Base-by-base conservation (phyloP, 1,140 invertebrate genomes). In the Lineus longissimus region DNA sequence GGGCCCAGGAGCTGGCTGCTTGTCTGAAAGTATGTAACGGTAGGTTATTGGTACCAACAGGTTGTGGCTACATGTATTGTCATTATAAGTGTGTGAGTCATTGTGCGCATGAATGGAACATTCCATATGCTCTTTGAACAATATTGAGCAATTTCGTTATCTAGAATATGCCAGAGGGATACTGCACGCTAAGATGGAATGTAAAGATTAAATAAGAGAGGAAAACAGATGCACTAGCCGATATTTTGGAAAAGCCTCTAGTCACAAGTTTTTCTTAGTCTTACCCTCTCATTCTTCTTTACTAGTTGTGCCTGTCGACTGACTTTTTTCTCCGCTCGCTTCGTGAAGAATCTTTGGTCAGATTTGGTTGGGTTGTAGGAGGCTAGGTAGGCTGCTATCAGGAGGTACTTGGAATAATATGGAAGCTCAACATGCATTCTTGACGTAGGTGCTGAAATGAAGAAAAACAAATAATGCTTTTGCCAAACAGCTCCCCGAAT, bases 301-400 rank as follows among this genome's bases (percentile, higher is more conserved):
- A 84, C 70, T 84, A 85, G 70, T 87, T 86, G 73, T 79, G 72
- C 86, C 86, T 68, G 83, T 78, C 47, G 47, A 23, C 77, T 87
- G 83, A 75, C 86, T 85, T 31, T 86, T 87, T 80, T 89, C 85
- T 77, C 88, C 77, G 84, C 69, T 66, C 79, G 66, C 72, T 80
- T 79, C 17, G 70, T 67, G 70, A 82, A 81, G 66, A 80, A 78
- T 59, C 89, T 83, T 74, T 90, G 91, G 77, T 95, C 93, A 70
- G 90, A 87, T 72, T 91, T 93, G 0, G 88, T 85, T 0, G 91
- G 90, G 81, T 95, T 95, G 72, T 95, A 92, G 25, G 93, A 95
- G 0, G 93, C 93, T 61, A 96, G 81, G 78, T 92, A 95, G 7
- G 92, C 89, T 25, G 93, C 91, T 29, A 95, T 91, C 2, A 96